Percentiles rank a stretch among this genome's conserved stretches.
phyloP scores from a whole-genome alignment of 2,888 invertebrate genomes.

The Cataglyphis altisquamis region DNA sequence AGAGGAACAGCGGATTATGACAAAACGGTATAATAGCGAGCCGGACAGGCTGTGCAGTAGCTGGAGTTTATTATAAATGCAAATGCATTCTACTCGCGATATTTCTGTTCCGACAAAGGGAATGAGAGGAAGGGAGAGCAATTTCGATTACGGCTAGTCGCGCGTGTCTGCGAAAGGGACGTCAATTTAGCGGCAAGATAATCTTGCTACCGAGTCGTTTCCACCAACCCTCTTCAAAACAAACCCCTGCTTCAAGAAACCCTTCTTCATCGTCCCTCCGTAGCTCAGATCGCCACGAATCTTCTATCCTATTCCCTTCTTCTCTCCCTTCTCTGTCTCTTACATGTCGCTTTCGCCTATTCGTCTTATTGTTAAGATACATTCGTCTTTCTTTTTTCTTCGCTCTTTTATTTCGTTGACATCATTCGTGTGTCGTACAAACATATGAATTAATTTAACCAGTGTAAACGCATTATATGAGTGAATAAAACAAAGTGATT shows the following conservation, averaged over 20 bases:
- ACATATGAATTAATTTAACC: neutral
- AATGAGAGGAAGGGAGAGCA: neutral
- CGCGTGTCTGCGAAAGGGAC: constrained; percentile 38
- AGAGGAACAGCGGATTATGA: constrained; percentile 21
- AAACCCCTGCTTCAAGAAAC: constrained; percentile 34
- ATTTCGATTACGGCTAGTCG: constrained; percentile 39
- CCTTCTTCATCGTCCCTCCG: constrained; percentile 52
- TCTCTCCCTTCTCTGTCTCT: neutral
- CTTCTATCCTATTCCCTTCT: neutral
- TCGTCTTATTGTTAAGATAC: neutral
- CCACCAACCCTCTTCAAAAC: constrained; percentile 57
- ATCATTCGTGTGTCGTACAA: constrained; percentile 12
- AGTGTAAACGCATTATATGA: neutral
- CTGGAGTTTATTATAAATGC: constrained; percentile 49
- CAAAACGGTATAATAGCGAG: constrained; percentile 24
- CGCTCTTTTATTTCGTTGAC: neutral
- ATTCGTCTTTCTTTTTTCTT: constrained; percentile 19
- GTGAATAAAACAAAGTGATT: neutral
- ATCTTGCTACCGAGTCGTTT: constrained; percentile 47
- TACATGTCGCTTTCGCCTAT: neutral
- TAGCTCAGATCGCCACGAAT: constrained; percentile 52
- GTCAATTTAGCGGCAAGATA: constrained; percentile 52
- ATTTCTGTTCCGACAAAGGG: constrained; percentile 39
- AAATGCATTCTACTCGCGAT: constrained; percentile 43
- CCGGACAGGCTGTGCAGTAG: constrained; percentile 17